A percentile compares a stretch with the other conserved stretches of the same genome.
phyloP scores from a whole-genome alignment of 2,113 vertebrate genomes.

The Istiophorus platypterus region DNA sequence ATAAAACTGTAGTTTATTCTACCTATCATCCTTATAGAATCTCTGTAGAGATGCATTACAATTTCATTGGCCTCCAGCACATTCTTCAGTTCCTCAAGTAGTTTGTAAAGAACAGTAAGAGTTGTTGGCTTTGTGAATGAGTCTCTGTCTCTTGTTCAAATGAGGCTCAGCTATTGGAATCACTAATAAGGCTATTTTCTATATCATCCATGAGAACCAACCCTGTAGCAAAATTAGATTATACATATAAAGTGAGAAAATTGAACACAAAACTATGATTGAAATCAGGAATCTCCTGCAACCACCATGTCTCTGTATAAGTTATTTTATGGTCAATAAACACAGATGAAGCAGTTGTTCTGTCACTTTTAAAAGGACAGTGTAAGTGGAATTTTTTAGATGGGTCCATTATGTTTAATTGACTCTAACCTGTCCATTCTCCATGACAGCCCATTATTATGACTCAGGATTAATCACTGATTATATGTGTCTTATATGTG shows the following conservation, averaged over 20 bases:
- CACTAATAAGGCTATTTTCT: background rate
- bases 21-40: background rate
- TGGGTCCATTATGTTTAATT: conserved; percentile 35
- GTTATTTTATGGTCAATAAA: background rate
- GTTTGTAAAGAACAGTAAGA: background rate
- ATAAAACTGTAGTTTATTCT: no score
- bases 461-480: no score
- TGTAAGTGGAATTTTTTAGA: background rate
- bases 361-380: conserved; percentile 4
- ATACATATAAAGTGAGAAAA: background rate
- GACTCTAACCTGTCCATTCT: conserved; percentile 25
- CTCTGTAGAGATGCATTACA: background rate
- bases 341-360: background rate
- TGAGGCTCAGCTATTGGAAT: background rate
- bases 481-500: no score
- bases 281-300: background rate
- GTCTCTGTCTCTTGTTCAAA: background rate
- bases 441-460: conserved; percentile 20
- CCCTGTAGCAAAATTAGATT: background rate
- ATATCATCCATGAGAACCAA: background rate
- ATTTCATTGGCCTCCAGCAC: background rate
- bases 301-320: background rate
- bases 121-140: background rate
- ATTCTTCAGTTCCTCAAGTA: background rate
- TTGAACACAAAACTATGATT: background rate